Percentiles rank a stretch among this genome's conserved stretches.
These are phyloP conservation scores for Corythoichthys intestinalis DNA, from an alignment of 2,113 vertebrate species.

Conservation along the genomic window DNA sequence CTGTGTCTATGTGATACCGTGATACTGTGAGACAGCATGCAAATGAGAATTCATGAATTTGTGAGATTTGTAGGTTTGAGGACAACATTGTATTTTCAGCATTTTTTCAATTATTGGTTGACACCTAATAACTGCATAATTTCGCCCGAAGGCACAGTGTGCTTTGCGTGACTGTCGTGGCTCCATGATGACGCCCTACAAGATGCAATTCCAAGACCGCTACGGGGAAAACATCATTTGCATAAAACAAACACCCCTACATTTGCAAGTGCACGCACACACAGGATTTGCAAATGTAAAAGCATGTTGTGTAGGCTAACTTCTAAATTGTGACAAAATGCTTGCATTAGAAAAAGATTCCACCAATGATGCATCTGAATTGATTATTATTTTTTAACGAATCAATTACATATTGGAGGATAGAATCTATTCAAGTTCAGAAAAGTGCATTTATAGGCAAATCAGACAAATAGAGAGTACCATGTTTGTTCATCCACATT, in stretches of 20 bases:
- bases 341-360: slow-evolving; percentile 26
- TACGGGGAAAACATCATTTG: slow-evolving; percentile 64
- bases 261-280: slow-evolving; percentile 26
- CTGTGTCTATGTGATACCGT: slow-evolving; percentile 5
- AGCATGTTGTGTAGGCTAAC: slow-evolving; percentile 22
- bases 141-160: slow-evolving; percentile 4
- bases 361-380: slow-evolving; percentile 39
- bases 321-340: slow-evolving; percentile 45
- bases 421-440: slow-evolving; percentile 49
- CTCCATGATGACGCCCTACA: background rate
- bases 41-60: slow-evolving; percentile 28
- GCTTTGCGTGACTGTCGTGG: slow-evolving; percentile 27
- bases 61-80: slow-evolving; percentile 26
- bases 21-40: slow-evolving; percentile 24
- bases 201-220: slow-evolving; percentile 31
- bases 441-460: slow-evolving; percentile 33
- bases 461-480: slow-evolving; percentile 10
- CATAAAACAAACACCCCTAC: slow-evolving; percentile 34
- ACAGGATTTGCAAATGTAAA: slow-evolving; percentile 47
- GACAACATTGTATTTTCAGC: slow-evolving; percentile 37
- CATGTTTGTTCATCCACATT: slow-evolving; percentile 33
- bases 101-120: slow-evolving; percentile 26
- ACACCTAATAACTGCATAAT: slow-evolving; percentile 14
- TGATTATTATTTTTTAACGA: background rate
- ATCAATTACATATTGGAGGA: slow-evolving; percentile 7